Conservation (phyloP, 2,888 invertebrate genomes). For the Leucoma salicis region DNA sequence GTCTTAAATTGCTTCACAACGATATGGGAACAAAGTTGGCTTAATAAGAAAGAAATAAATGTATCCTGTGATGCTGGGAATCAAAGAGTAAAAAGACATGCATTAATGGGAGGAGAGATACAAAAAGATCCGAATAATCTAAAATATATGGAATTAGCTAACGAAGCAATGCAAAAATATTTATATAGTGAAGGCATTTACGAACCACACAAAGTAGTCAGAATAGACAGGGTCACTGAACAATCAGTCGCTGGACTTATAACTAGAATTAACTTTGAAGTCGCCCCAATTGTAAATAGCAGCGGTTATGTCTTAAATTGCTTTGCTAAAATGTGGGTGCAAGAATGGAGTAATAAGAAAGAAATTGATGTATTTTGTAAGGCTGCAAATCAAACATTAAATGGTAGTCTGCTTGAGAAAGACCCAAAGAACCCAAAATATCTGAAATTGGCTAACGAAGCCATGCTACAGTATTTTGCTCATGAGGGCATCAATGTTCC, state of each 20-base stretch:
- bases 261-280: constrained; percentile 28
- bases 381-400: too few relatives aligned
- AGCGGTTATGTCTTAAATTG: constrained; percentile 13
- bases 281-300: constrained; percentile 5
- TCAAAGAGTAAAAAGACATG: constrained; percentile 17
- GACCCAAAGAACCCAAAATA: constrained; percentile 25
- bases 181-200: constrained; percentile 7
- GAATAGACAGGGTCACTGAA: constrained; percentile 25
- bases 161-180: constrained; percentile 36
- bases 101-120: constrained; percentile 8
- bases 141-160: constrained; percentile 24
- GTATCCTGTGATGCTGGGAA: constrained; percentile 2
- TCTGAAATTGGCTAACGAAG: constrained; percentile 26
- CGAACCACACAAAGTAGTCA: constrained; percentile 13
- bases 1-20: constrained; percentile 33
- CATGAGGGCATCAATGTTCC: constrained; percentile 4
- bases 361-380: background rate
- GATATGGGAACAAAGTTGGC: constrained; percentile 37
- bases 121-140: constrained; percentile 21
- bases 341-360: background rate
- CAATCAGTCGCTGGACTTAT: constrained; percentile 33
- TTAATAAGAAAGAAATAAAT: constrained; percentile 15
- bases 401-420: constrained; percentile 17
- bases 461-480: constrained; percentile 32
- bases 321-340: constrained; percentile 24